Evolutionary conservation across 1,140 invertebrate genomes (phyloP).

Genomic region (Caligus rogercresseyi): DNA sequence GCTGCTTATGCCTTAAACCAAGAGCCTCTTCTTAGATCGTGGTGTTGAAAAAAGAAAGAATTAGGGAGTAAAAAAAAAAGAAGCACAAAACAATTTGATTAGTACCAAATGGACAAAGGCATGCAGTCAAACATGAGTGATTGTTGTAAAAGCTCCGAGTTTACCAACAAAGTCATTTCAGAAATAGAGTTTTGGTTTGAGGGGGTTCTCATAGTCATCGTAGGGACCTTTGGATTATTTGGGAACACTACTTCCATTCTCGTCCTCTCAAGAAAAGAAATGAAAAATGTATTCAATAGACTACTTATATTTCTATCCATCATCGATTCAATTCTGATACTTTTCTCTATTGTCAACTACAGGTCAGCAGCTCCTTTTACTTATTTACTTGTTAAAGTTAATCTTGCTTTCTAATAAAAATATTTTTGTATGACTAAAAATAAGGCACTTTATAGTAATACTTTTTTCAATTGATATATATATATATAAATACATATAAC

Average conservation of each 20-base stretch:
- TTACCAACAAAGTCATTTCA: neutral
- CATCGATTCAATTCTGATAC: neutral
- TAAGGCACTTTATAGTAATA: no score
- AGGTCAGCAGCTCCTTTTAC: neutral
- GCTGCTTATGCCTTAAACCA: no score
- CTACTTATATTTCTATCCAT: neutral
- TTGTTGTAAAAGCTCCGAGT: neutral
- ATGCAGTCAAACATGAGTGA: no score
- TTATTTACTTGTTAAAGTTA: neutral
- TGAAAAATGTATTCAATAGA: neutral
- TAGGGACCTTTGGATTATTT: neutral
- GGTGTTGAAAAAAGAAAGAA: no score
- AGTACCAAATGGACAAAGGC: no score
- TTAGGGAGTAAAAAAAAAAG: no score
- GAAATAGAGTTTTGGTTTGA: neutral
- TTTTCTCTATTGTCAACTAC: neutral
- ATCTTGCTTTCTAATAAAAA: no score
- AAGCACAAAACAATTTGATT: no score
- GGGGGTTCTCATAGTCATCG: neutral
- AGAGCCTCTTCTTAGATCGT: no score
- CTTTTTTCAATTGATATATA: no score
- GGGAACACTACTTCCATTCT: neutral
- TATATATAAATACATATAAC: no score
- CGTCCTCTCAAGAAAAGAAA: neutral
- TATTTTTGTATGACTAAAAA: no score